Base-by-base conservation (phyloP, 2,797 vertebrate genomes). In the Cercopithecus neglectus region DNA sequence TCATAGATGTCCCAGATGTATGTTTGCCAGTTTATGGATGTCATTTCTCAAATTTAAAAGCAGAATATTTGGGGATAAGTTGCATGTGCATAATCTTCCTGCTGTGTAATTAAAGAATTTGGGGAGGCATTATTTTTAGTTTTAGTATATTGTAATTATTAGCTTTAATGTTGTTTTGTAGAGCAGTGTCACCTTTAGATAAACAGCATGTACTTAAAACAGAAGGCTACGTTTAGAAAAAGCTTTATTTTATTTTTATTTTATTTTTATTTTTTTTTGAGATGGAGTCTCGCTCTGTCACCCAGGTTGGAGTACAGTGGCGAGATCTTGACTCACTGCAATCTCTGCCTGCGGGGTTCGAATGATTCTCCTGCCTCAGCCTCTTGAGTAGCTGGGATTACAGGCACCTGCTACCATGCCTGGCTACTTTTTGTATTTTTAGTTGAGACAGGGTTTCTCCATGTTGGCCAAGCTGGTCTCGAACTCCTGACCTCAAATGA, bases 31-130 rank as follows among this genome's bases (percentile, higher is more conserved):
- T 75, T 94, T 92, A 48, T 79, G 87, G 59, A 44, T 84, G 8
- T 67, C 36, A 94, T 75, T 90, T 93, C 83, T 94, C 41, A 89
- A 78, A 89, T 53, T 59, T 72, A 57, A 82, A 76, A 89, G 82
- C 22, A 84, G 41, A 14, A 53, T 91, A 64, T 89, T 91, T 67
- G 30, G 50, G 57, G n/a, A 61, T 89, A 84, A 44, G 50, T 57
- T 87, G 1, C 59, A 19, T 90, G 33, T 76, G 41, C 11, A 3
- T 89, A 78, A 59, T 14, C 33, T 87, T 36, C 36, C 8, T 28
- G 36, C 59, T 83, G 19, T 50, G 55, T 93, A 50, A 64, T 78
- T 85, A 74, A 96, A 46, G 33, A 78, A 72, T 70, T 92, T 89
- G 26, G 41, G 48, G 48, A 36, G 30, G 44, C 5, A n/a, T 22